Conservation (phyloP, 2,113 vertebrate genomes). For the Spea multiplicata region DNA sequence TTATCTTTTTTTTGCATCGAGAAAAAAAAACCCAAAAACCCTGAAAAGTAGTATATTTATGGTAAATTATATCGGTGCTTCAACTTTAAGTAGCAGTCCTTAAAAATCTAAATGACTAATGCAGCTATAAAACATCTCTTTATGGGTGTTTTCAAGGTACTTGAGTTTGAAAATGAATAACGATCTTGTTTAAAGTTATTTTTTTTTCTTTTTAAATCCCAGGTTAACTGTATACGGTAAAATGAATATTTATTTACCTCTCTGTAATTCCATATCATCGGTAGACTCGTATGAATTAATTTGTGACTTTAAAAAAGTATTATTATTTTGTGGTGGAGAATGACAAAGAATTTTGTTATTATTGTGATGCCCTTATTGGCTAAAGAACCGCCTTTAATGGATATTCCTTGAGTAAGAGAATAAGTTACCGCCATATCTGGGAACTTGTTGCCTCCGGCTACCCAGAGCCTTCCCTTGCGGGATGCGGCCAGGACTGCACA, state of each 20-base stretch:
- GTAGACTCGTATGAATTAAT: too few relatives aligned
- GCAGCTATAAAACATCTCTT: neutral
- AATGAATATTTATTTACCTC: neutral
- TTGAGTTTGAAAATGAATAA: conserved; percentile 2
- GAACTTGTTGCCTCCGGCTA: too few relatives aligned
- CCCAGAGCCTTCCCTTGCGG: too few relatives aligned
- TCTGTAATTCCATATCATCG: too few relatives aligned
- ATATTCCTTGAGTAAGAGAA: too few relatives aligned
- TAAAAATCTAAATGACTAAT: neutral
- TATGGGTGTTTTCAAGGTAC: neutral
- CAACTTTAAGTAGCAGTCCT: neutral
- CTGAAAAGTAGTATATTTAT: neutral
- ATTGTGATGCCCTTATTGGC: too few relatives aligned
- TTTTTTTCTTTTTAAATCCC: neutral
- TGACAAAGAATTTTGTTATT: too few relatives aligned
- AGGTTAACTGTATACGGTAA: neutral
- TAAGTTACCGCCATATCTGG: too few relatives aligned
- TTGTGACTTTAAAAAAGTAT: too few relatives aligned
- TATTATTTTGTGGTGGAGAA: too few relatives aligned
- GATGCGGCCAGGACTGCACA: too few relatives aligned
- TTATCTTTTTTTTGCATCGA: neutral
- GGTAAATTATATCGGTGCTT: neutral
- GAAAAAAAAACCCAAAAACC: neutral
- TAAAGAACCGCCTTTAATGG: too few relatives aligned
- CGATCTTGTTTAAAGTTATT: neutral